These are phyloP conservation scores for Sipha flava DNA, from an alignment of 1,140 invertebrate genomes.

Conservation along the genomic window DNA sequence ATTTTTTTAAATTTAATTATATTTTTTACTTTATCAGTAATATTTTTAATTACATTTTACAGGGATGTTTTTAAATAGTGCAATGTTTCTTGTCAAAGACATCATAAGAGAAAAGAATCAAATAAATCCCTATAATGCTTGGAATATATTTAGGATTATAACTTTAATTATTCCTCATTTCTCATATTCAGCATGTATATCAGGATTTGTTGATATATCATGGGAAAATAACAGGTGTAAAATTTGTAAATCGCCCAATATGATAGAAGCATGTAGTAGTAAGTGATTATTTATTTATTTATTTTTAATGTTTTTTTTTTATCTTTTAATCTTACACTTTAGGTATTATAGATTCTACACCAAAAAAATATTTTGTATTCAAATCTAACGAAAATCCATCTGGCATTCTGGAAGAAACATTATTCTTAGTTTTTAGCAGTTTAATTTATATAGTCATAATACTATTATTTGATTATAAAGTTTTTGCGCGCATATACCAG, in stretches of 20 bases:
- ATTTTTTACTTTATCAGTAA: neutral
- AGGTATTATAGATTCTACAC: neutral
- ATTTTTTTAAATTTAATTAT: neutral
- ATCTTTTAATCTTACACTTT: neutral
- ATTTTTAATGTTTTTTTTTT: neutral
- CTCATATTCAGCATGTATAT: constrained; percentile 8
- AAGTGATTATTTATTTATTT: neutral
- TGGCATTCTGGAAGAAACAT: constrained; percentile 14
- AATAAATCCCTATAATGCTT: neutral
- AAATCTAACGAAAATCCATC: neutral
- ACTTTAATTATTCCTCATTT: constrained; percentile 12
- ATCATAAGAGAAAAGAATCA: neutral
- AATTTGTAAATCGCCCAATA: neutral
- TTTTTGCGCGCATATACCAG: neutral
- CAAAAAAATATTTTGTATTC: constrained; percentile 16
- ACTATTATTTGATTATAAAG: constrained; percentile 34
- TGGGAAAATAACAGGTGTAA: constrained; percentile 4
- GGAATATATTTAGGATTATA: neutral
- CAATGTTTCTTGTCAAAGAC: neutral
- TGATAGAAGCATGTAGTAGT: neutral
- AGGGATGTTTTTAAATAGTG: neutral
- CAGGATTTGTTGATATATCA: neutral
- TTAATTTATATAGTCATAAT: constrained; percentile 31
- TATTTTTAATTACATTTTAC: neutral
- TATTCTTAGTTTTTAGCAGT: constrained; percentile 32